Base-by-base conservation (phyloP, 2,113 vertebrate genomes). In the Rhea pennata region DNA sequence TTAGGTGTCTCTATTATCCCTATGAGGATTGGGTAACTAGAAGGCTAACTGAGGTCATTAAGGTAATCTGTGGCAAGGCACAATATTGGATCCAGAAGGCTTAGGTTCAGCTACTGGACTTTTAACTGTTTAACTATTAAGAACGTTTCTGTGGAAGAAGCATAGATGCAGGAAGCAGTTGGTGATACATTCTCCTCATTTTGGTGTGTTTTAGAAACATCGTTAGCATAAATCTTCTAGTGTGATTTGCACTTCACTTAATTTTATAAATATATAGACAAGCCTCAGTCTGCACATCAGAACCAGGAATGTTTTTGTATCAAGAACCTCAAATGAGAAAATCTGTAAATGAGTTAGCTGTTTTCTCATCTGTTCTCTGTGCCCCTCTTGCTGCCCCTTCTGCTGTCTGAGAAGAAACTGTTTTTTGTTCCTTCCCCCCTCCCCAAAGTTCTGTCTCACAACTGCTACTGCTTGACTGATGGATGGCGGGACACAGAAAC, bases 201-300 rank as follows among this genome's bases (percentile, higher is more conserved):
- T 96, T 97, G 79, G 96, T 97, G 96, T 97, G 96, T 97, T 97
- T 95, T 96, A 97, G 96, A 96, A 97, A 97, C 96, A 97, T 95
- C 96, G 95, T 96, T 97, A 97, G 96, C 96, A 96, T 97, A 97
- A 97, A 96, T 96, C 96, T 96, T 96, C 95, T 95, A 97, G 96
- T 97, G 96, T 97, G 96, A 97, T 97, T 97, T 96, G 96, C 96
- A 97, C 96, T 96, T 97, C 96, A 97, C 96, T 97, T 97, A 97
- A 96, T 97, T 97, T 97, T 97, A 97, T 97, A 97, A 97, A 97
- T 97, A 97, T 97, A 97, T 97, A 97, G 96, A 97, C 96, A 97
- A 97, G 96, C 95, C 82, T 97, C 96, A 97, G 96, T 97, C 96
- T 97, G 96, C 96, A 97, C 96, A 97, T 97, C 96, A 96, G 95